A percentile compares a stretch with the other conserved stretches of the same genome.
These are phyloP conservation scores for Hesperia comma DNA, from an alignment of 2,888 invertebrate genomes.

Conservation along the genomic window DNA sequence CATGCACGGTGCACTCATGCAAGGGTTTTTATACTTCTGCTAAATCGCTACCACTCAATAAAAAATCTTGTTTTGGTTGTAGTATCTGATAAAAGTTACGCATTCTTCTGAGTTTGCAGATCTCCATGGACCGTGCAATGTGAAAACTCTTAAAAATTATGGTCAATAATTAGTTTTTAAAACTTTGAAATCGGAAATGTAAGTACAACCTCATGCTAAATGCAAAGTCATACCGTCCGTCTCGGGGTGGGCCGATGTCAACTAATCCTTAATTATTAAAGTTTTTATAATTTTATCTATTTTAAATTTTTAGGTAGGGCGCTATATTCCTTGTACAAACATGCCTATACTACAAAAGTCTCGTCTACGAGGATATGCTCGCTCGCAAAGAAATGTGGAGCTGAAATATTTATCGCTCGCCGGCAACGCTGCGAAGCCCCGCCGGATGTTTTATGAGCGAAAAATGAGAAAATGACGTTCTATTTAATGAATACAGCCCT, in stretches of 20 bases:
- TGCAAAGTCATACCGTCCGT: slow-evolving; percentile 53
- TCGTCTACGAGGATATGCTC: slow-evolving; percentile 40
- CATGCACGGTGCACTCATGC: no score
- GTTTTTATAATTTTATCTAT: slow-evolving; percentile 54
- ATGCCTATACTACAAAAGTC: slow-evolving; percentile 47
- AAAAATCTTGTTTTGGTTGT: no score
- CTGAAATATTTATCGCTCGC: slow-evolving; percentile 56
- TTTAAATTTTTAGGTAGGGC: slow-evolving; percentile 41
- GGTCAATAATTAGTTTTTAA: no score
- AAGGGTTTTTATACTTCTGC: no score
- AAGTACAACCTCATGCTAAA: slow-evolving; percentile 62
- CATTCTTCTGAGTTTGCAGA: no score
- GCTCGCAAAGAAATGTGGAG: slow-evolving; percentile 42
- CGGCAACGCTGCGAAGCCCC: slow-evolving; percentile 46
- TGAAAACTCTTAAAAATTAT: no score
- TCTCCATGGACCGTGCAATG: no score
- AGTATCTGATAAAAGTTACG: no score
- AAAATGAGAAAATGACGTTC: slow-evolving; percentile 50
- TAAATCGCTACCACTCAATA: no score
- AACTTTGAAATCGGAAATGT: no score
- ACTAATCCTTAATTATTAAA: slow-evolving; percentile 50
- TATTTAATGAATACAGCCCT: slow-evolving; percentile 51
- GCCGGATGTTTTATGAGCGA: slow-evolving; percentile 45
- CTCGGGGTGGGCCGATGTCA: slow-evolving; percentile 46
- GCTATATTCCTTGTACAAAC: slow-evolving; percentile 39